Base-by-base conservation (phyloP, 2,797 vertebrate genomes). In the Sebastes minor region DNA sequence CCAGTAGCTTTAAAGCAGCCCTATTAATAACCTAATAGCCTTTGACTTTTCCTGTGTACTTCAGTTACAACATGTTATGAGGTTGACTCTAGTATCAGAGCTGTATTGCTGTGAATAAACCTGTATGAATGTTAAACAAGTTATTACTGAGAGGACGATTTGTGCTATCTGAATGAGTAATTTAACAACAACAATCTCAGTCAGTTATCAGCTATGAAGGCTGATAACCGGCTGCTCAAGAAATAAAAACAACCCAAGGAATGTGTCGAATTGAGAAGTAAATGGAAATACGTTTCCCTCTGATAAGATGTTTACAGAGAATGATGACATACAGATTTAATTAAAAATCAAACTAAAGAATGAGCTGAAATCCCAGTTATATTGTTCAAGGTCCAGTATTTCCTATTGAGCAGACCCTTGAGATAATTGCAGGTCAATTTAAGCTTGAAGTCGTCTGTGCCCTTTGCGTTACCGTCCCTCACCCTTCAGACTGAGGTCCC, bases 81-180 rank as follows among this genome's bases (percentile, higher is more conserved):
- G 57, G 32, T 28, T 5, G 1, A 12, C 46, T 80, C 46, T 55
- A 56, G 68, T 62, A 60, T 84, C 76, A 60, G 61, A 25, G 66
- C 59, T 23, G 16, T n/a, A 12, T 70, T 64, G 53, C 75, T 66
- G 35, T 78, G 59, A 80, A 68, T 76, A 60, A 78, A 80, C 78
- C 67, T 82, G 72, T 56, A 35, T 85, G 73, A 85, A 88, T 86
- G 78, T 81, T 81, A 83, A 86, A 49, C 74, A 84, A 73, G 68
- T 74, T 78, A 52, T 60, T 30, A 25, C 74, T 53, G 67, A 64
- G 80, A 85, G 80, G 67, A 80, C 78, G 63, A 86, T 88, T 83
- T 76, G 20, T 64, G 57, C 69, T 80, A 53, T 59, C 63, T 65
- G 71, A 73, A 68, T 87, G 64, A 81, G 62, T 83, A 78, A 86